Conservation (phyloP, 2,797 vertebrate genomes). For the Cottoperca gobio region DNA sequence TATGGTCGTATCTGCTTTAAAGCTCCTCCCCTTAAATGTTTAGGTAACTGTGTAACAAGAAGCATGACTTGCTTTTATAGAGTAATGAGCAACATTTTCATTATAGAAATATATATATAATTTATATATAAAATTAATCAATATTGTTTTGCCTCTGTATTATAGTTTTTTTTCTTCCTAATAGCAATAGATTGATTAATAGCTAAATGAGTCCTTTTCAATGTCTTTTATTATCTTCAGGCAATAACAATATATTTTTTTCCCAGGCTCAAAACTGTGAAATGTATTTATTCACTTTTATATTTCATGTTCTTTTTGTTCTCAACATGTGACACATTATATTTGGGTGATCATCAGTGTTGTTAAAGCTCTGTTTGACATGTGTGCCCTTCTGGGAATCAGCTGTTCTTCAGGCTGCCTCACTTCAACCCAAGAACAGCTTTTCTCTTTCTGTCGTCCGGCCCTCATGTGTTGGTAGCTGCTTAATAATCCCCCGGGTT, state of each 20-base stretch:
- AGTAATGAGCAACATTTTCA: neutral
- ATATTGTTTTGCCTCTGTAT: neutral
- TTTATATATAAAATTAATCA: neutral
- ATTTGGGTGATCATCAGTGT: neutral
- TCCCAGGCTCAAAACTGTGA: neutral
- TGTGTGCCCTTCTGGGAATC: slow-evolving; percentile 66
- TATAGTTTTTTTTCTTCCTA: neutral
- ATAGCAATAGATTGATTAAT: neutral
- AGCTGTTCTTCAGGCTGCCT: slow-evolving; percentile 49
- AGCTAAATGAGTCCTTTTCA: neutral
- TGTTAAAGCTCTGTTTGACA: slow-evolving; percentile 36
- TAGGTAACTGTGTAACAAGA: slow-evolving; percentile 14
- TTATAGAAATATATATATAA: neutral
- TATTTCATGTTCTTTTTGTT: neutral
- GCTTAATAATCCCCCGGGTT: slow-evolving; percentile 75
- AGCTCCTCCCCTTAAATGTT: slow-evolving; percentile 5
- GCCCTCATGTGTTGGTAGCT: slow-evolving; percentile 73
- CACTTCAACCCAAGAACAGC: slow-evolving; percentile 63
- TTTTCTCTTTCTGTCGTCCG: slow-evolving; percentile 63
- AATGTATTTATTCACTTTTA: neutral
- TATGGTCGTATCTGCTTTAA: neutral
- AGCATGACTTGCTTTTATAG: neutral
- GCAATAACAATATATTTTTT: neutral
- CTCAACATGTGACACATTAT: neutral
- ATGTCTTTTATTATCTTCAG: neutral